Evolutionary conservation across 2,113 vertebrate genomes (phyloP).

Genomic region (Syrrhaptes paradoxus): DNA sequence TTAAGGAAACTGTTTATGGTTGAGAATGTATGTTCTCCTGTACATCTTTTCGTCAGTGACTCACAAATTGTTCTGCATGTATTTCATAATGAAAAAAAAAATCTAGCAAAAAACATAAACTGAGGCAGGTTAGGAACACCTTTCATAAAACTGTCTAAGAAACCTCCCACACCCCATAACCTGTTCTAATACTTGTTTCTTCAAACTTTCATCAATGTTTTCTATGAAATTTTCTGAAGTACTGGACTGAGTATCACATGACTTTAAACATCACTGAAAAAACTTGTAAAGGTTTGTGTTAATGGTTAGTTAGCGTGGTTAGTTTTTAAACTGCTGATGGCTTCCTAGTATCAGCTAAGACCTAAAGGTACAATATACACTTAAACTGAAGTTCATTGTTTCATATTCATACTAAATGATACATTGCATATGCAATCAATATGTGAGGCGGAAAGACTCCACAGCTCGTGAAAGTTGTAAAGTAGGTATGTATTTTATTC

Average conservation of each 20-base stretch:
- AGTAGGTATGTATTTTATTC: no score
- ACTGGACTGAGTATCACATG: background rate
- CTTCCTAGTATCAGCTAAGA: background rate
- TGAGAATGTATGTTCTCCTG: background rate
- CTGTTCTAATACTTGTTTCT: background rate
- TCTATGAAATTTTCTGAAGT: background rate
- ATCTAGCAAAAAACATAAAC: background rate
- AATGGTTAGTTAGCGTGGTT: background rate
- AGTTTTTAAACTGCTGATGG: background rate
- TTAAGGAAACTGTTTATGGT: rapidly evolving
- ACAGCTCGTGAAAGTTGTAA: no score
- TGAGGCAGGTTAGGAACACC: background rate
- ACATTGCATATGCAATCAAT: no score
- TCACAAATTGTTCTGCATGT: background rate
- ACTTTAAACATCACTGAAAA: background rate
- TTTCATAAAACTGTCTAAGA: background rate
- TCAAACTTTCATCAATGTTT: background rate
- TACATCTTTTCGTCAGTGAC: background rate
- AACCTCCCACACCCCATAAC: background rate
- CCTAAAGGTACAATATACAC: background rate
- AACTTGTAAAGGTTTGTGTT: background rate
- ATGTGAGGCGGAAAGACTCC: no score
- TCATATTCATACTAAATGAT: no score
- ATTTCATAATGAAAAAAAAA: background rate
- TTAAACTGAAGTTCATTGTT: background rate